Percentiles rank a stretch among this genome's conserved stretches.
phyloP scores from a whole-genome alignment of 2,113 vertebrate genomes.

The Opisthocomus hoazin region DNA sequence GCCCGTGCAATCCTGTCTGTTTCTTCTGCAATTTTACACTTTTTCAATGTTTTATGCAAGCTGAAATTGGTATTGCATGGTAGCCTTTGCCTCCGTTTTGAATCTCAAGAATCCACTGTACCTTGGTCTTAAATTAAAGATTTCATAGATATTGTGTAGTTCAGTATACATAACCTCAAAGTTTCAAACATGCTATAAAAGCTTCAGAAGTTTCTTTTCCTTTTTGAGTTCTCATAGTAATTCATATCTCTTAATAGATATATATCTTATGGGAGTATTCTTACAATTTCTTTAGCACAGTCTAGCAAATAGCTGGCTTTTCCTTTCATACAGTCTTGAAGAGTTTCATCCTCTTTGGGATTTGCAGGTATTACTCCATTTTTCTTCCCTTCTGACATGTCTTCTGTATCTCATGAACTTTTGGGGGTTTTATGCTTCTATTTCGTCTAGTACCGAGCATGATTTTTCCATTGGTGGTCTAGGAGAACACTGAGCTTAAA shows the following conservation, averaged over 20 bases:
- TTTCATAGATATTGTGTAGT: neutral
- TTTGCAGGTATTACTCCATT: rapidly evolving
- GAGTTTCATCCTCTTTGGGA: neutral
- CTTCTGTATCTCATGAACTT: neutral
- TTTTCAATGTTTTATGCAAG: neutral
- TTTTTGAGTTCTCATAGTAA: neutral
- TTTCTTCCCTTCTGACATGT: neutral
- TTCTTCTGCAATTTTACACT: neutral
- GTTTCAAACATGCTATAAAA: neutral
- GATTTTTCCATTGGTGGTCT: neutral
- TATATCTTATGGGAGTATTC: neutral
- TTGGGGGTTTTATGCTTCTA: neutral
- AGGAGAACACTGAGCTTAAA: neutral
- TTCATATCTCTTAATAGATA: neutral
- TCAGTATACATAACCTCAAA: neutral
- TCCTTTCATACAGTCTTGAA: neutral
- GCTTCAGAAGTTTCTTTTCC: neutral
- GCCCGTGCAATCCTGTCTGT: neutral
- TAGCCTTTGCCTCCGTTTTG: neutral
- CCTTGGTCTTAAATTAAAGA: neutral
- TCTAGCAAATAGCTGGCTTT: neutral
- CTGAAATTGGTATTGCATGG: neutral
- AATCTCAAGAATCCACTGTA: neutral
- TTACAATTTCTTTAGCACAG: neutral
- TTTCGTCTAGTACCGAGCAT: neutral